Evolutionary conservation across 2,888 invertebrate species (phyloP).

Genomic region (Nebria brevicollis): DNA sequence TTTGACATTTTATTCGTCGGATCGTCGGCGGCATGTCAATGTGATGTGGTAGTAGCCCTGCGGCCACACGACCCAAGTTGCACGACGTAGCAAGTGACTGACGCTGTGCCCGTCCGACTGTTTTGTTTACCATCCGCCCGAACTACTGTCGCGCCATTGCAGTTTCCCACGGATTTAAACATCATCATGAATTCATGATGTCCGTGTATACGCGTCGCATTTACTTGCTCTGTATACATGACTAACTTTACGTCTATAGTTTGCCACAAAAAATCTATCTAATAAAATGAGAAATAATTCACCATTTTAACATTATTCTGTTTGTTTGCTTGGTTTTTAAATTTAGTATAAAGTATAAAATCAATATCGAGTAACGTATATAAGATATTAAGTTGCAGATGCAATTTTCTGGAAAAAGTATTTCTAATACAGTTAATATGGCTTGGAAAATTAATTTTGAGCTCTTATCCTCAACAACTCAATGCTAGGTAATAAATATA

Average conservation of each 20-base stretch:
- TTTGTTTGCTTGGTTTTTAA: neutral
- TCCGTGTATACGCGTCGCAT: neutral
- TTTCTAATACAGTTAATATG: neutral
- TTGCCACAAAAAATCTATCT: neutral
- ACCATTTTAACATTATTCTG: neutral
- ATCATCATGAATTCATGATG: conserved; percentile 31
- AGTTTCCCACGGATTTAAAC: conserved; percentile 30
- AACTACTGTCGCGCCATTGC: conserved; percentile 28
- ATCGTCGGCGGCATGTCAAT: conserved; percentile 30
- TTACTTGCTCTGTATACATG: conserved; percentile 2
- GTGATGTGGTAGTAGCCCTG: neutral
- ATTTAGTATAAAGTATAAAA: too few species aligned
- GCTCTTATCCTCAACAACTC: neutral
- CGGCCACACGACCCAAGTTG: neutral
- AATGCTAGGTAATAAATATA: neutral
- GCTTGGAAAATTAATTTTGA: neutral
- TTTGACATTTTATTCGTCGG: conserved; percentile 26
- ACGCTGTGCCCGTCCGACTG: conserved; percentile 10
- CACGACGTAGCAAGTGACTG: neutral
- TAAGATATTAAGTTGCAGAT: neutral
- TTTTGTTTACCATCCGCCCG: conserved; percentile 21
- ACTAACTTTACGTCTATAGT: neutral
- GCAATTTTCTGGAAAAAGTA: neutral
- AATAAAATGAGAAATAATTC: neutral
- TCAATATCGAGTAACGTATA: too few species aligned